Base-by-base conservation (phyloP, 2,113 vertebrate genomes). In the Clarias batrachus region DNA sequence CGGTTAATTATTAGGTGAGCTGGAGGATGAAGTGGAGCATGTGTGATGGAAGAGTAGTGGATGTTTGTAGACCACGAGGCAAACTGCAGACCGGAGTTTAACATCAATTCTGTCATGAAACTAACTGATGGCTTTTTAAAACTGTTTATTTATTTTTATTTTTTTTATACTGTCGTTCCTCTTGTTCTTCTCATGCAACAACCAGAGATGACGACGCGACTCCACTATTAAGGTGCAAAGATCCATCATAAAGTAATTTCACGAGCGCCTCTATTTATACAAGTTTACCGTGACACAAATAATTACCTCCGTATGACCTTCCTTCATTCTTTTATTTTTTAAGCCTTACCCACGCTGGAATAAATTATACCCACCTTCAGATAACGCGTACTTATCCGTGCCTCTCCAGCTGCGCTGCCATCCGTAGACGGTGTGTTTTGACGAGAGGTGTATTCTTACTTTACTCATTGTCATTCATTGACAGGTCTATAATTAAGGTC, bases 171-270 rank as follows among this genome's bases (percentile, higher is more conserved):
- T 41, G 17, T 1, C 17, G 16, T 73, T 21, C 5, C 21, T 10
- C 88, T 91, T 88, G 83, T 83, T 66, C 85, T 88, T 87, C 86
- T 82, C 56, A 81, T 63, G 78, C 85, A 86, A 86, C 86, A 80
- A 27, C 54, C 81, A 65, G 83, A 70, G 78, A 71, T 68, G 77
- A 88, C 14, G n/a, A 85, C 76, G 88, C 81, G 83, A 90, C 92
- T 90, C 73, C 76, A 90, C 2, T 19, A 84, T 84, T 85, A 90
- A 88, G 77, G 91, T 82, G 82, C 30, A 57, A 17, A 76, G 65
- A 37, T 41, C 54, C 17, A 73, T 73, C 70, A 14, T 57, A 25
- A 73, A 84, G n/a, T 21, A 21, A 66, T 66, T 66, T 66, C 27
- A 65, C 8, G 13, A n/a, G 63, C n/a, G 63, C 10, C 23, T 25